Evolutionary conservation across 2,888 invertebrate genomes (phyloP), one percentile per base, ranked within the genome.

Genomic region (Lasioglossum pauxillum): DNA sequence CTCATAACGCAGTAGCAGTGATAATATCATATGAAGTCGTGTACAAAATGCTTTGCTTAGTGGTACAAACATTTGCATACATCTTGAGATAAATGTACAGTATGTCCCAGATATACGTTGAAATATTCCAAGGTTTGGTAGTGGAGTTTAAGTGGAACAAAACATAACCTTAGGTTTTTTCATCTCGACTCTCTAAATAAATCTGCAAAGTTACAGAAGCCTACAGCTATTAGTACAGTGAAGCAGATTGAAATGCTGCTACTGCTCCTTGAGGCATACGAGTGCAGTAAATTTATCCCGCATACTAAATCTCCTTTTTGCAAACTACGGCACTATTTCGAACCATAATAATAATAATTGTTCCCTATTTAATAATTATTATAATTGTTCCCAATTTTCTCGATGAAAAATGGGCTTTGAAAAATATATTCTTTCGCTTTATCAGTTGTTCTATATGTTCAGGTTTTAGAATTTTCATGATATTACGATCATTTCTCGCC

Each of bases 1-100:
- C n/a, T 57, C 57, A 10, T 57, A n/a, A 23, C 12, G 57, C 57
- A 57, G n/a, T 12, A n/a, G 10, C n/a, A 27, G 57, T 27, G n/a
- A n/a, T n/a, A 27, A 60, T 27, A 60, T 53, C 53, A 53, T 23
- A 27, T n/a, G 1, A 60, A 60, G 4, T 27, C 27, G 4, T 5
- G 57, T 60, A 60, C n/a, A 60, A 60, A 60, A 60, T 60, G 57
- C 10, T 60, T 60, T 60, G 57, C n/a, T n/a, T 27, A 27, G 57
- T 27, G 57, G 12, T 60, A 53, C 27, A 60, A 60, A 60, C 57
- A 60, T 60, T 60, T 60, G n/a, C 57, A 60, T 60, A 60, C 27
- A 60, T 60, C 57, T 60, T 60, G 57, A 60, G n/a, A 60, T 60
- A 60, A 27, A 60, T 60, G 12, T 60, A 60, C 60, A 60, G 27